Evolutionary conservation across 2,113 vertebrate genomes (phyloP).

Genomic region (Mesitornis unicolor): DNA sequence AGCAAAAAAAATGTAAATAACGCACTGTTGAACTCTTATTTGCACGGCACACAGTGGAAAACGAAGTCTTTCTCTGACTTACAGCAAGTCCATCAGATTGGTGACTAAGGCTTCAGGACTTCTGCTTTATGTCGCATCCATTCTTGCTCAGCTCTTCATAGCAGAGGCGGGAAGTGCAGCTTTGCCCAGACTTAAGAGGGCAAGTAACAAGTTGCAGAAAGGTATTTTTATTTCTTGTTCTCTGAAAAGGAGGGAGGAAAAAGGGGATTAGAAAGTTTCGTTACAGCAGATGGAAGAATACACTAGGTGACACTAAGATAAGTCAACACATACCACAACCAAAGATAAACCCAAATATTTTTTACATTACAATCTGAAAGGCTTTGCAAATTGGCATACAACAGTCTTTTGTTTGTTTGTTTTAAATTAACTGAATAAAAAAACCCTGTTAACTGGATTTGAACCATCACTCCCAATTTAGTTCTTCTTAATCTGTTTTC

Average conservation of each 20-base stretch:
- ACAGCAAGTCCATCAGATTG: conserved; percentile 16
- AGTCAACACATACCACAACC: background rate
- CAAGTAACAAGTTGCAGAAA: background rate
- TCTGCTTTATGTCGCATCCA: conserved; percentile 31
- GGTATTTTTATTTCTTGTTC: background rate
- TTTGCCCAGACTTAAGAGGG: background rate
- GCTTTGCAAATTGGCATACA: background rate
- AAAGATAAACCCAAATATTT: background rate
- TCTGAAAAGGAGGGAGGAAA: background rate
- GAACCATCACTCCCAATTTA: background rate
- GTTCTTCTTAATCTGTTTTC: background rate
- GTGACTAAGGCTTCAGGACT: conserved; percentile 25
- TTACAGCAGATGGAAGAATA: background rate
- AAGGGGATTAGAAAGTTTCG: background rate
- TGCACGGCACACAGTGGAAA: background rate
- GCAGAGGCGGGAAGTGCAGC: background rate
- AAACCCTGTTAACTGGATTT: background rate
- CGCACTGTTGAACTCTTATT: background rate
- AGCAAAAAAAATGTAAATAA: background rate
- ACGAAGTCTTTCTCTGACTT: background rate
- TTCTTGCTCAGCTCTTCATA: background rate
- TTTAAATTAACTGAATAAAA: background rate
- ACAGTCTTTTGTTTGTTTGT: background rate
- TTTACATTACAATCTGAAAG: background rate
- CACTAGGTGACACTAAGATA: background rate